These are phyloP conservation scores for Lutjanus campechanus DNA, from an alignment of 2,797 vertebrate genomes.

Conservation along the genomic window DNA sequence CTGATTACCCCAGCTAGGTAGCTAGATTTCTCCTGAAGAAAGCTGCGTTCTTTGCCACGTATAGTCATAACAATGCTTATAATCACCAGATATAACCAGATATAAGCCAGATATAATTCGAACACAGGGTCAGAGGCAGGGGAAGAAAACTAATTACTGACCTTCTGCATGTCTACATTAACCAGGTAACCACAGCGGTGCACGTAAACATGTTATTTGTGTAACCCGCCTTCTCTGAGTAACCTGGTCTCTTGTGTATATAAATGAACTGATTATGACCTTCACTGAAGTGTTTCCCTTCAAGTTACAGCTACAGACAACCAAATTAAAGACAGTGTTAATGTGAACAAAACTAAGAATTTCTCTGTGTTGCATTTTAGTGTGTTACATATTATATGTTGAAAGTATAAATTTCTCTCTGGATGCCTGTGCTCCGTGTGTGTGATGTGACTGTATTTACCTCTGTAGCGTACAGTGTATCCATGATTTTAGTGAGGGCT, in stretches of 20 bases:
- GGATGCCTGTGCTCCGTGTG: background rate
- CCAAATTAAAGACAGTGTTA: too few species aligned
- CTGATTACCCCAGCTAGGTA: background rate
- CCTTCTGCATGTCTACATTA: background rate
- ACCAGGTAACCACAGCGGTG: background rate
- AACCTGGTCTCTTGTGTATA: background rate
- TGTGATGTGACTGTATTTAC: slow-evolving; percentile 70
- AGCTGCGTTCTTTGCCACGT: background rate
- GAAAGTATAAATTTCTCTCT: background rate
- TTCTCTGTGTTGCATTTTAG: too few species aligned
- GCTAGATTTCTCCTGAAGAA: background rate
- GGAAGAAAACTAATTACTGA: background rate
- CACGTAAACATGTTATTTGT: background rate
- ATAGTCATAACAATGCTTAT: too few species aligned
- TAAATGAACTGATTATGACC: background rate
- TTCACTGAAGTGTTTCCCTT: too few species aligned
- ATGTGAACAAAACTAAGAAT: too few species aligned
- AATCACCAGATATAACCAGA: too few species aligned
- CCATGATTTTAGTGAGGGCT: slow-evolving; percentile 89
- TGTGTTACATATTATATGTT: background rate
- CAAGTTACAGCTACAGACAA: too few species aligned
- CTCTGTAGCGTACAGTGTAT: slow-evolving; percentile 96
- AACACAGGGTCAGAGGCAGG: background rate
- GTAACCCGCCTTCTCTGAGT: background rate
- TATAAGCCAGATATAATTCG: background rate